These are phyloP conservation scores for Limonius californicus DNA, from an alignment of 1,140 invertebrate species.

Conservation along the genomic window DNA sequence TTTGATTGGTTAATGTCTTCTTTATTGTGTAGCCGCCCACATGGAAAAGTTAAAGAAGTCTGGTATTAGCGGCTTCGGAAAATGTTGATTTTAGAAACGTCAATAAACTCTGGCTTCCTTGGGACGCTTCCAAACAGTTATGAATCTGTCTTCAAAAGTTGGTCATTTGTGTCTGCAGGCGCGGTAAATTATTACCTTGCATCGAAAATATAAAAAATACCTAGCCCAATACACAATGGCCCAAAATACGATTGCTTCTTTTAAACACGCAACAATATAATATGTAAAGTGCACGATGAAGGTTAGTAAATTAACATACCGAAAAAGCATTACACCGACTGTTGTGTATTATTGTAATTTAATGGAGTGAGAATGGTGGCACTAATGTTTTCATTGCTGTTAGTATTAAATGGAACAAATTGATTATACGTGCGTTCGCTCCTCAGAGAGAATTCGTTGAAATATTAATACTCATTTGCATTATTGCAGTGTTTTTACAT, in stretches of 20 bases:
- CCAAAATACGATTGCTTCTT: neutral
- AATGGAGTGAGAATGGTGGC: neutral
- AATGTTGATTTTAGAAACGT: slow-evolving; percentile 11
- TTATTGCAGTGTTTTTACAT: too few species aligned
- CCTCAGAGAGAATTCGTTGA: neutral
- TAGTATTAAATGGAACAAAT: slow-evolving; percentile 28
- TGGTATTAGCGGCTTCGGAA: neutral
- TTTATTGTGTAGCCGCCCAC: slow-evolving; percentile 4
- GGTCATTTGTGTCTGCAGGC: slow-evolving; percentile 3
- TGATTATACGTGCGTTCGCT: slow-evolving; percentile 27
- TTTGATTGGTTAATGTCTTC: slow-evolving; percentile 3
- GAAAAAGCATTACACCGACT: too few species aligned
- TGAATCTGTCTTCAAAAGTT: slow-evolving; percentile 15
- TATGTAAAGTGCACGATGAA: neutral
- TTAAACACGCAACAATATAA: neutral
- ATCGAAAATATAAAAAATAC: neutral
- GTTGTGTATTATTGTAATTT: neutral
- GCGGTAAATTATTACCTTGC: neutral
- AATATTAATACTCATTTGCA: too few species aligned
- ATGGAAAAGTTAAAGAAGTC: neutral
- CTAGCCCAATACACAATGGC: too few species aligned
- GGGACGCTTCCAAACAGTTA: slow-evolving; percentile 13
- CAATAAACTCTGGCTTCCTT: slow-evolving; percentile 9
- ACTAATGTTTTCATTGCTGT: slow-evolving; percentile 23
- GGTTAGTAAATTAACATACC: neutral